These are phyloP conservation scores for Prionailurus bengalensis DNA, from an alignment of 2,113 vertebrate genomes.

Conservation along the genomic window DNA sequence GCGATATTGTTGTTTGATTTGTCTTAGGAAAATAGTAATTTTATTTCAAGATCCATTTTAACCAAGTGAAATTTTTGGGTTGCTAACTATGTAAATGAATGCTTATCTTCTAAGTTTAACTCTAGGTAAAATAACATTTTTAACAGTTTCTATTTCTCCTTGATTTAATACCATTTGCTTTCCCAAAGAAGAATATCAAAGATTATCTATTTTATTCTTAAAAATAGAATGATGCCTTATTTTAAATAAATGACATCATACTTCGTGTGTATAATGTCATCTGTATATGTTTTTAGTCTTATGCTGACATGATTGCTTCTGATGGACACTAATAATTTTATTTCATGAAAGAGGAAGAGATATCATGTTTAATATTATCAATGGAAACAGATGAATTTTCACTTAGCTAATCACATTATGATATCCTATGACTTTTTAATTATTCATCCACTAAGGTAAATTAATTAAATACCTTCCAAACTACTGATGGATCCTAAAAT, in stretches of 20 bases:
- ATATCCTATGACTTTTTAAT: conserved; percentile 35
- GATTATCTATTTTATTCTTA: background rate
- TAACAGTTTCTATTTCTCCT: background rate
- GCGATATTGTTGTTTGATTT: conserved; percentile 81
- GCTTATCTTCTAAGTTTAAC: background rate
- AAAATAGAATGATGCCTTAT: background rate
- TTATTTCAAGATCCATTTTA: background rate
- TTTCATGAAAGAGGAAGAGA: background rate
- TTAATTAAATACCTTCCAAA: conserved; percentile 55
- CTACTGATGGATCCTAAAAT: background rate
- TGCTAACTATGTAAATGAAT: background rate
- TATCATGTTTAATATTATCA: conserved; percentile 33
- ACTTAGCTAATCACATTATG: conserved; percentile 49
- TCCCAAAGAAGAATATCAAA: background rate
- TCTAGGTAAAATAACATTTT: background rate
- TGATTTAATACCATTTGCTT: background rate
- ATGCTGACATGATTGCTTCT: conserved; percentile 41
- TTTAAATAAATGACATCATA: background rate
- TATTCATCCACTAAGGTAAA: conserved; percentile 49
- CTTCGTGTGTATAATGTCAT: background rate
- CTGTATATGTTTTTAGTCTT: conserved; percentile 23
- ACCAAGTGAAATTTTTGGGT: background rate
- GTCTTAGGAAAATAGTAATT: background rate
- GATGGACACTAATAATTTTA: conserved; percentile 37
- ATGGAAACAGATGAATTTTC: conserved; percentile 35